These are phyloP conservation scores for Malacoraja senta DNA, from an alignment of 2,797 vertebrate species.

Conservation along the genomic window DNA sequence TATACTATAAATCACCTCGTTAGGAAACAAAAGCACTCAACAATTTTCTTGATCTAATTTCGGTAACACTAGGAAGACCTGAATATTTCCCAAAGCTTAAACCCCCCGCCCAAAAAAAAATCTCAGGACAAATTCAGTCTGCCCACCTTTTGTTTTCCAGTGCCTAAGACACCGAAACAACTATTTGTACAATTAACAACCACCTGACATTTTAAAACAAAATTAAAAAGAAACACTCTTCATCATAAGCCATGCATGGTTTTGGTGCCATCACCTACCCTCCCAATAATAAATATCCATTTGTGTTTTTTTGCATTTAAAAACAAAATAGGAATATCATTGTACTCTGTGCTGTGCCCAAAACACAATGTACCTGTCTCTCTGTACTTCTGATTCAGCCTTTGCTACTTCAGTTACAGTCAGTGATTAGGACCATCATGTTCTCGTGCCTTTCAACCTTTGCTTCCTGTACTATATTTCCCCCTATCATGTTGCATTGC, in stretches of 20 bases:
- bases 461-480: constrained; percentile 39
- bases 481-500: constrained; percentile 40
- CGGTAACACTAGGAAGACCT: constrained; percentile 98
- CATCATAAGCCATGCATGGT: constrained; percentile 37
- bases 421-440: constrained; percentile 45
- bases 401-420: constrained; percentile 51
- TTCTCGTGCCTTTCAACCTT: constrained; percentile 40
- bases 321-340: constrained; percentile 9
- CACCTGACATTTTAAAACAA: constrained; percentile 55
- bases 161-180: constrained; percentile 82
- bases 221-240: constrained; percentile 21
- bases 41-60: constrained; percentile 70
- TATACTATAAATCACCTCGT: constrained; percentile 83
- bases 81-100: constrained; percentile 73
- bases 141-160: constrained; percentile 86
- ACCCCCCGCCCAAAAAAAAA: constrained; percentile 46
- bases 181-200: constrained; percentile 78
- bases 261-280: constrained; percentile 47
- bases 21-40: constrained; percentile 91
- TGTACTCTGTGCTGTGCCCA: constrained; percentile 33
- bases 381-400: constrained; percentile 44
- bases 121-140: constrained; percentile 71
- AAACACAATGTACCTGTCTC: constrained; percentile 55
- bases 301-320: constrained; percentile 41
- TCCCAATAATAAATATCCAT: constrained; percentile 27